Percentiles rank a stretch among this genome's conserved stretches.
phyloP scores from a whole-genome alignment of 2,888 invertebrate genomes.

The Anaspis maculata region DNA sequence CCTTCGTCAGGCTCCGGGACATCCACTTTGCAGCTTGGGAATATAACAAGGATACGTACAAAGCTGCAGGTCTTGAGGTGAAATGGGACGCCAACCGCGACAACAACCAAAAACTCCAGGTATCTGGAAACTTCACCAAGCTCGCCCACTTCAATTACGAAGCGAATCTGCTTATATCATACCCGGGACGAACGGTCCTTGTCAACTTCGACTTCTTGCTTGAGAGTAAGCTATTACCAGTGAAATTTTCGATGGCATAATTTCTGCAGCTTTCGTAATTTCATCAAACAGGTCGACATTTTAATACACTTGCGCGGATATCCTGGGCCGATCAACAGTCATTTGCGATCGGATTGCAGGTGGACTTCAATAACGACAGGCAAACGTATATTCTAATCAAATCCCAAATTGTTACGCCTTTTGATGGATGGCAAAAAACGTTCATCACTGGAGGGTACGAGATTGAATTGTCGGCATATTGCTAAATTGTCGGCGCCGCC shows the following conservation, averaged over 20 bases:
- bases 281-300: conserved; percentile 32
- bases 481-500: too few species aligned
- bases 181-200: conserved; percentile 66
- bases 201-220: conserved; percentile 56
- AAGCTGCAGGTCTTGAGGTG: conserved; percentile 61
- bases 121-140: conserved; percentile 54
- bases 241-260: neutral
- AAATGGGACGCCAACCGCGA: conserved; percentile 85
- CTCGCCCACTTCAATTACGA: conserved; percentile 54
- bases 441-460: conserved; percentile 47
- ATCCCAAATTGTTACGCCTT: conserved; percentile 47
- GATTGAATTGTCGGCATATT: too few species aligned
- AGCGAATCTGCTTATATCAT: conserved; percentile 57
- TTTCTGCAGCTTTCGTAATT: neutral
- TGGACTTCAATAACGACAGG: conserved; percentile 48
- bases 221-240: conserved; percentile 37
- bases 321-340: conserved; percentile 64
- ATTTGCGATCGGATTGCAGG: conserved; percentile 52
- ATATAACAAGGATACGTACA: conserved; percentile 50
- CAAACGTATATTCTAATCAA: conserved; percentile 44
- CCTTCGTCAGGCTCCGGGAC: conserved; percentile 63
- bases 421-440: conserved; percentile 50
- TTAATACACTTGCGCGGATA: conserved; percentile 48
- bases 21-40: conserved; percentile 60
- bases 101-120: conserved; percentile 62